Evolutionary conservation across 1,140 invertebrate genomes (phyloP).

Genomic region (Drosophila nigromelanica): DNA sequence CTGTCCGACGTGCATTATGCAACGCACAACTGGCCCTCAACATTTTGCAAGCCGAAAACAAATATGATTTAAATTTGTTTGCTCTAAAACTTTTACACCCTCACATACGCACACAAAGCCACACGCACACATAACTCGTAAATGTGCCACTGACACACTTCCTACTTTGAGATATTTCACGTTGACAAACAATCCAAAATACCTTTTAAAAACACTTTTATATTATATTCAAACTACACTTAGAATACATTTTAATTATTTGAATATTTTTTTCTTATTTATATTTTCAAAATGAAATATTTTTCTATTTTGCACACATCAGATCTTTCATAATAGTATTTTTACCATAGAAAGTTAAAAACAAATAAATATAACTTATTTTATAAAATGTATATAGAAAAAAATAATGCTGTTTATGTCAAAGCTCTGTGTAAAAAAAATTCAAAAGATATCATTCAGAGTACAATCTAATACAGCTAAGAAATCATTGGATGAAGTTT

Average conservation of each 20-base stretch:
- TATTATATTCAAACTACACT: slow-evolving; percentile 5
- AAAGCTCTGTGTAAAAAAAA: too few relatives aligned
- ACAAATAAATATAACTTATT: too few relatives aligned
- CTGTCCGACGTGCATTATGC: slow-evolving; percentile 18
- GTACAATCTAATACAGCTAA: too few relatives aligned
- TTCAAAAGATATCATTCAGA: too few relatives aligned
- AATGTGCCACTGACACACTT: slow-evolving; percentile 48
- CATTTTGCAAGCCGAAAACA: slow-evolving; percentile 55
- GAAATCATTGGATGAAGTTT: background rate
- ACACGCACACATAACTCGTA: slow-evolving; percentile 22
- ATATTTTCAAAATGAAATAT: too few relatives aligned
- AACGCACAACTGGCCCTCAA: slow-evolving; percentile 40
- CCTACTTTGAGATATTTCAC: slow-evolving; percentile 1
- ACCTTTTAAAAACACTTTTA: slow-evolving; percentile 17
- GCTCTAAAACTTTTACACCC: slow-evolving; percentile 28
- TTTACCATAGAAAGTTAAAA: too few relatives aligned
- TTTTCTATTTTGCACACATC: too few relatives aligned
- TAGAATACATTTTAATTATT: background rate
- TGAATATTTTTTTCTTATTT: background rate
- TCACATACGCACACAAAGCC: slow-evolving; percentile 1
- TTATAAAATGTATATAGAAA: too few relatives aligned
- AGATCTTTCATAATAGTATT: too few relatives aligned
- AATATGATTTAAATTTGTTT: slow-evolving; percentile 66
- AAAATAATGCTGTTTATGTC: too few relatives aligned
- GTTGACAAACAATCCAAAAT: slow-evolving; percentile 17